phyloP scores from a whole-genome alignment of 2,797 vertebrate species.

The Poecile montanus region DNA sequence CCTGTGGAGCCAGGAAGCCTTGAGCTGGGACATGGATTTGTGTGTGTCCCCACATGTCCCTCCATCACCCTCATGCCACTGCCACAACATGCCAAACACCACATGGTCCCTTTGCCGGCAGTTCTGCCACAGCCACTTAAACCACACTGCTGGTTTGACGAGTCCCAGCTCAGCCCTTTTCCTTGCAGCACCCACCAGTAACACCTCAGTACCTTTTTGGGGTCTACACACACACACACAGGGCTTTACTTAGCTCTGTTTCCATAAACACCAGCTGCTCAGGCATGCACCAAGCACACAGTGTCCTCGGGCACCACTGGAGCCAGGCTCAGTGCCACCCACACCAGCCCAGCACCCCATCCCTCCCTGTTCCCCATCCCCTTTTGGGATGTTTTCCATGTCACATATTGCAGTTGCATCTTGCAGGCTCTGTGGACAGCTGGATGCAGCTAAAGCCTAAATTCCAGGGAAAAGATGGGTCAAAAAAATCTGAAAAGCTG shows the following conservation, averaged over 20 bases:
- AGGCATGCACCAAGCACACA: not conserved
- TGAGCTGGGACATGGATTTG: fast-evolving
- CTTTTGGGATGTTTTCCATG: not conserved
- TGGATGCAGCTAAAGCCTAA: constrained; percentile 14
- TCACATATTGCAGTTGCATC: not conserved
- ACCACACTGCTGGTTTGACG: constrained; percentile 37
- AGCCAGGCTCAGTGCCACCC: not conserved
- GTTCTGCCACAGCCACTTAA: constrained; percentile 24
- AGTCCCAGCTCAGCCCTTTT: constrained; percentile 31
- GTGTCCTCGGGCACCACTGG: fast-evolving
- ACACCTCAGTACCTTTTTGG: not conserved
- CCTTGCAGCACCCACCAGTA: constrained; percentile 38
- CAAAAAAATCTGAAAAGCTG: constrained; percentile 33
- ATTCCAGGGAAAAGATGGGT: constrained; percentile 51
- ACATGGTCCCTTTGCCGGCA: not conserved
- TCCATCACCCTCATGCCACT: not conserved
- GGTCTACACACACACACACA: not conserved
- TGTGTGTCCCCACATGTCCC: not conserved
- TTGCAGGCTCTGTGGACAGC: not conserved
- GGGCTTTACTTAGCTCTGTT: not conserved
- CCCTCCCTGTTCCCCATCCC: not conserved
- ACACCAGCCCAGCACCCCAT: not conserved
- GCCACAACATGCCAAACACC: not conserved
- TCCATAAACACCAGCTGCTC: not conserved
- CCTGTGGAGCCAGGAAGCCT: not conserved